Base-by-base conservation (phyloP, 2,113 vertebrate species). In the Callipepla squamata region DNA sequence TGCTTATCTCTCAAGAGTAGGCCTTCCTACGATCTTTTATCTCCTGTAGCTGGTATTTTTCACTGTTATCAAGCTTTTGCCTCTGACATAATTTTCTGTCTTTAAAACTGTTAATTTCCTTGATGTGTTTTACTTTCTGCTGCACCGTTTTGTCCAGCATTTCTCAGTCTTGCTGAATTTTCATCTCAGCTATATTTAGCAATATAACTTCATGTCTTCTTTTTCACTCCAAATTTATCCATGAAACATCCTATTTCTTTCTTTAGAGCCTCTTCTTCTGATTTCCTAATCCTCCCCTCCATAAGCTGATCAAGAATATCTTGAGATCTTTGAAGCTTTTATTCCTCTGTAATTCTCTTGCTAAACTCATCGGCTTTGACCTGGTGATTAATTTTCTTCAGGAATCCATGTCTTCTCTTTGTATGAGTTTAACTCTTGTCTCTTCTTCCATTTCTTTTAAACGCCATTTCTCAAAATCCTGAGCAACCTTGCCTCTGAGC, bases 291-390 rank as follows among this genome's bases (percentile, higher is more conserved):
- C 38, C 40, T 85, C 77, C 94, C 36, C 53, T 87, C 89, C 50
- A 80, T 76, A 53, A 92, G 32, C n/a, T 79, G 53, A 81, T 84
- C 75, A 44, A 85, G 58, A 61, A 95, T 92, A 89, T 96, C 68
- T 67, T 81, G 89, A 78, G 79, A 89, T 53, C 45, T 89, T 76
- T 96, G 93, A 67, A 94, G 68, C 13, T 79, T 93, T 87, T 94
- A 22, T 69, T 89, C 81, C 38, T 77, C 63, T 42, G 58, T 40
- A 59, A 90, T 47, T 81, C 65, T 92, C 66, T 80, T 83, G 44
- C 45, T 74, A 89, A 85, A 94, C 57, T 92, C 38, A 70, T 89
- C 62, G 45, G 53, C 88, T 95, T 80, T 92, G 70, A 85, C 63
- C 50, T 53, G 38, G 13, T 73, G 44, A 80, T 93, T 89, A 75